phyloP scores from a whole-genome alignment of 2,797 vertebrate genomes.

The Falco biarmicus region DNA sequence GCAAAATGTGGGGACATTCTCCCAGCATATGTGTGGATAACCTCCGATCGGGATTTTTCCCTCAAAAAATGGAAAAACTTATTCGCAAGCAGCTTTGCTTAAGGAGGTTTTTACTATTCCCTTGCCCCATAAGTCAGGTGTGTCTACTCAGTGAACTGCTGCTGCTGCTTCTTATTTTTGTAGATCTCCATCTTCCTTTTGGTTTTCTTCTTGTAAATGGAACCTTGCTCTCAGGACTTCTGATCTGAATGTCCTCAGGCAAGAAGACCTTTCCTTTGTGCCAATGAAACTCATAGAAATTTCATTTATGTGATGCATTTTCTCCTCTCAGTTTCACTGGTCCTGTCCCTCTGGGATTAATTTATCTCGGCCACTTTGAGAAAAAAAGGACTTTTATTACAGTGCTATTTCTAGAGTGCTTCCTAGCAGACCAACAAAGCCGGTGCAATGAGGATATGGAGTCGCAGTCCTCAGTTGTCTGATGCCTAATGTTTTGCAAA shows the following conservation, averaged over 20 bases:
- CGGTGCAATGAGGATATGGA: neutral
- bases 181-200: neutral
- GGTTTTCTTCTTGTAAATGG: neutral
- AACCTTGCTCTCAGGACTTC: neutral
- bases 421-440: neutral
- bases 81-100: neutral
- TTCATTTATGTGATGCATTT: neutral
- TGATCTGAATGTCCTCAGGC: neutral
- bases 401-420: neutral
- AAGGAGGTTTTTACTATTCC: neutral
- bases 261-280: neutral
- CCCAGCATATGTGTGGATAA: neutral
- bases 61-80: neutral
- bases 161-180: neutral
- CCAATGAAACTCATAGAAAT: neutral
- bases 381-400: neutral
- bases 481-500: neutral
- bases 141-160: neutral
- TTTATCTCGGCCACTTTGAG: neutral
- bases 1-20: neutral
- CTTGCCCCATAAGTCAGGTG: neutral
- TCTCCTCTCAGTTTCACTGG: neutral
- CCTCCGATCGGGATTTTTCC: neutral
- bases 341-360: neutral
- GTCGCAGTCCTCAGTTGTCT: neutral